Conservation (phyloP, 2,888 invertebrate genomes). For the Unio delphinus region DNA sequence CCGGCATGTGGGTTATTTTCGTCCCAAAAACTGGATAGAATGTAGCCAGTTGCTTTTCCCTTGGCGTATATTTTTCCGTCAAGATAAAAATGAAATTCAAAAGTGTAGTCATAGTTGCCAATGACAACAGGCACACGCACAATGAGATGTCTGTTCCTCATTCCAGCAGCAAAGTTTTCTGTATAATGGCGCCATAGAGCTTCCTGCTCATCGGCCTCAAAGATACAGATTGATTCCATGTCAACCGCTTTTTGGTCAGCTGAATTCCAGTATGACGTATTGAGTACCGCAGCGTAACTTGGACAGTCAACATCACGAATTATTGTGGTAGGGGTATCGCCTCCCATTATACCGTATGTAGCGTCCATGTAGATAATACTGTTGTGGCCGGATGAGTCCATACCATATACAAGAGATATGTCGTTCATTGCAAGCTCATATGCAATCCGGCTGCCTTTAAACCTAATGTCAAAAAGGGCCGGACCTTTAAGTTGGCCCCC, state of each 20-base stretch:
- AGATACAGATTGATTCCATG: constrained; percentile 43
- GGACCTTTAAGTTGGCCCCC: constrained; percentile 43
- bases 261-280: constrained; percentile 36
- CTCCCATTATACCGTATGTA: constrained; percentile 41
- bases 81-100: constrained; percentile 46
- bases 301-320: constrained; percentile 54
- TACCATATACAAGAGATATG: constrained; percentile 38
- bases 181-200: constrained; percentile 48
- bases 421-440: constrained; percentile 58
- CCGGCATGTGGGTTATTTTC: constrained; percentile 30
- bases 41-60: constrained; percentile 40
- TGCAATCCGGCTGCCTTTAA: constrained; percentile 42
- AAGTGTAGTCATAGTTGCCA: constrained; percentile 54
- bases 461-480: constrained; percentile 43
- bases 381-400: no score
- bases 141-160: constrained; percentile 40
- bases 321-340: constrained; percentile 26
- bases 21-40: constrained; percentile 46
- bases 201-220: constrained; percentile 45
- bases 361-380: constrained; percentile 37
- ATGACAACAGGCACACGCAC: constrained; percentile 40
- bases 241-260: constrained; percentile 21
- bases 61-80: constrained; percentile 41
- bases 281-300: constrained; percentile 41
- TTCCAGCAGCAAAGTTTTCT: constrained; percentile 31